These are phyloP conservation scores for Callinectes sapidus DNA, from an alignment of 2,888 invertebrate species.

Conservation along the genomic window DNA sequence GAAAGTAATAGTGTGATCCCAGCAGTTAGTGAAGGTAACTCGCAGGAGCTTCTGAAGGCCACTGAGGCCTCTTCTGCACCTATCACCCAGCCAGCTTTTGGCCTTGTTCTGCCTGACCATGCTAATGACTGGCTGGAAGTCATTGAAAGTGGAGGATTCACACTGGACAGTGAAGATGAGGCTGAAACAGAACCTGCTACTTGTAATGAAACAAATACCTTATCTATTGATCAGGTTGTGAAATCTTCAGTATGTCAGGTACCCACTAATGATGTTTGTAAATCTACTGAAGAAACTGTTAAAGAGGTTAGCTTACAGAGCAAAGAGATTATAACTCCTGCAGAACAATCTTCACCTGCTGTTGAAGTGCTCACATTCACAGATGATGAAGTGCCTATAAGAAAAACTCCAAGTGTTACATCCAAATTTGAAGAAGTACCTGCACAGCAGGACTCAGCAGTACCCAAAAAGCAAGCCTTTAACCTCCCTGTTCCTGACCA, in stretches of 20 bases:
- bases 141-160: slow-evolving; percentile 64
- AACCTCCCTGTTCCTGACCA: slow-evolving; percentile 65
- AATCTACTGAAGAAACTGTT: background rate
- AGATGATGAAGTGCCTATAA: background rate
- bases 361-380: background rate
- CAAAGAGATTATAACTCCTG: background rate
- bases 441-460: background rate
- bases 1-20: background rate
- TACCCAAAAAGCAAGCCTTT: background rate
- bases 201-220: background rate
- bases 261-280: background rate
- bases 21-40: background rate
- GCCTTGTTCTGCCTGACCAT: slow-evolving; percentile 61
- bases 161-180: slow-evolving; percentile 67
- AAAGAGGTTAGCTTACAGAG: background rate
- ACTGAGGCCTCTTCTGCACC: background rate
- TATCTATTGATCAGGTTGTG: background rate
- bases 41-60: background rate
- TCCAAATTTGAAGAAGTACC: background rate
- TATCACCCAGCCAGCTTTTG: slow-evolving; percentile 47
- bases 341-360: background rate
- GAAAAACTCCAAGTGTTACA: background rate
- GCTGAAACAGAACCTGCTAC: background rate
- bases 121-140: slow-evolving; percentile 66
- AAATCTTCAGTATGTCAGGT: background rate